Conservation (phyloP, 1,140 invertebrate species). For the Acromyrmex heyeri region DNA sequence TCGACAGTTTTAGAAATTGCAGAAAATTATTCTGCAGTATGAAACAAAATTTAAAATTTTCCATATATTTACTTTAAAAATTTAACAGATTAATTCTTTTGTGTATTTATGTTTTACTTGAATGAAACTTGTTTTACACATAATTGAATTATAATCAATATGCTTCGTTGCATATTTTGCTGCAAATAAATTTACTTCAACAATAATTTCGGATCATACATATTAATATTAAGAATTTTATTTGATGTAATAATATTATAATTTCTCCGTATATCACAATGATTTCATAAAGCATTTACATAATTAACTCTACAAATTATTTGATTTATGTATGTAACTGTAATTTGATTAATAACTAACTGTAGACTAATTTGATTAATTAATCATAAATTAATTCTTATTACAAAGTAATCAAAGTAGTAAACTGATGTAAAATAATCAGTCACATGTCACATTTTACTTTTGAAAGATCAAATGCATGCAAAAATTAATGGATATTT, state of each 20-base stretch:
- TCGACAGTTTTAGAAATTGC: slow-evolving; percentile 15
- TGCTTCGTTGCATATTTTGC: not conserved
- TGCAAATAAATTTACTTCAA: not conserved
- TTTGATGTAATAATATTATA: slow-evolving; percentile 14
- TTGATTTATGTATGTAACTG: slow-evolving; percentile 21
- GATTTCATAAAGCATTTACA: slow-evolving; percentile 27
- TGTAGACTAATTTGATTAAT: not conserved
- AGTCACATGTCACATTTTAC: not conserved
- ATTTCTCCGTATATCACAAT: slow-evolving; percentile 23
- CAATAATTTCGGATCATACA: not conserved
- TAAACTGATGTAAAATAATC: not conserved
- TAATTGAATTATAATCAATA: slow-evolving; percentile 7
- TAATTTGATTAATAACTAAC: not conserved
- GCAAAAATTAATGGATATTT: not conserved
- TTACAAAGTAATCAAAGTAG: not conserved
- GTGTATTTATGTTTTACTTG: not conserved
- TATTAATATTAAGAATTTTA: slow-evolving; percentile 11
- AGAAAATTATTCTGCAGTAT: slow-evolving; percentile 5
- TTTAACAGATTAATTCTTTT: not conserved
- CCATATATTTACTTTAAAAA: not conserved
- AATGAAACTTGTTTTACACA: not conserved
- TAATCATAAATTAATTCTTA: slow-evolving; percentile 30
- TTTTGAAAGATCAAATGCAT: not conserved
- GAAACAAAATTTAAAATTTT: not conserved
- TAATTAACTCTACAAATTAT: slow-evolving; percentile 26